Evolutionary conservation across 2,113 vertebrate species (phyloP).

Genomic region (Onychorhynchus coronatus): DNA sequence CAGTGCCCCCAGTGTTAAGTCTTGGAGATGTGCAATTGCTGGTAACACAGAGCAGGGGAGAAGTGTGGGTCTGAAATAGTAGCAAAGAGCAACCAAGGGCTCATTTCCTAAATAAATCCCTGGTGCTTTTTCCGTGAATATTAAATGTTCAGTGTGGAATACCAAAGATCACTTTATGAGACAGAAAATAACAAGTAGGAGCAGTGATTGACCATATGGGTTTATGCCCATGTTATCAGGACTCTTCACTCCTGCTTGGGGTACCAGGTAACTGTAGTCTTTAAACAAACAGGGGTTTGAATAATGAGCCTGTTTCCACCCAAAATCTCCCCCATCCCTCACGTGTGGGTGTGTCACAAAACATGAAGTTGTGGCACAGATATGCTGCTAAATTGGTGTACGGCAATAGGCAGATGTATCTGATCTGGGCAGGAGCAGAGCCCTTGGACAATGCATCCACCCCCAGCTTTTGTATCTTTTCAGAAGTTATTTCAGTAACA

Average conservation of each 20-base stretch:
- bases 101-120: neutral
- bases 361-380: neutral
- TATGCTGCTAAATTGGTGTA: neutral
- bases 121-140: neutral
- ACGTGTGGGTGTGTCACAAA: accelerated
- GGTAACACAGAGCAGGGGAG: neutral
- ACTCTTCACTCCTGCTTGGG: neutral
- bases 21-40: neutral
- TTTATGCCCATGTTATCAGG: neutral
- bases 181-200: neutral
- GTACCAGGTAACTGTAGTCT: neutral
- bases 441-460: neutral
- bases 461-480: neutral
- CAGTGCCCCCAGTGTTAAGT: neutral
- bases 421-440: neutral
- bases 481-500: slow-evolving; percentile 40
- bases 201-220: neutral
- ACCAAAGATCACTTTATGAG: neutral
- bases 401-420: neutral
- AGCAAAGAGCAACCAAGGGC: neutral
- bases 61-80: neutral
- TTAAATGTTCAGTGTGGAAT: neutral
- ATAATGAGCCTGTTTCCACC: neutral
- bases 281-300: neutral
- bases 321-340: neutral